Percentiles rank a stretch among this genome's conserved stretches.
These are phyloP conservation scores for Choloepus didactylus DNA, from an alignment of 2,797 vertebrate genomes.

Conservation along the genomic window DNA sequence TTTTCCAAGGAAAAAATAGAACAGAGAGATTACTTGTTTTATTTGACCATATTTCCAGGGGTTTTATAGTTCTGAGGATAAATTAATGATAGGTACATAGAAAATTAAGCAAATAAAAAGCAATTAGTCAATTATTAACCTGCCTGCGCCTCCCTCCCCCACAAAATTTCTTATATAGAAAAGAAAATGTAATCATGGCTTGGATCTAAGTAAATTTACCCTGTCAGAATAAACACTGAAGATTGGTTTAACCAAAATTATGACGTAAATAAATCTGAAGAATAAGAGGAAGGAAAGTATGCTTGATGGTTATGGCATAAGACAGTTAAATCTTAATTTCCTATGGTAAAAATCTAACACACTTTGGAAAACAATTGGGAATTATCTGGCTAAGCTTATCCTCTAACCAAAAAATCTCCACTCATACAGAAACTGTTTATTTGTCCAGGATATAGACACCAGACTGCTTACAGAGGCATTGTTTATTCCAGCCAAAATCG, in stretches of 20 bases:
- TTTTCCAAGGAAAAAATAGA: background rate
- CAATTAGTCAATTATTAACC: background rate
- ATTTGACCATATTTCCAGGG: background rate
- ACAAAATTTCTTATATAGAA: background rate
- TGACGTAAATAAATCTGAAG: background rate
- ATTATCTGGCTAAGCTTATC: background rate
- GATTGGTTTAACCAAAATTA: background rate
- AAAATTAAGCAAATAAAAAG: constrained; percentile 47
- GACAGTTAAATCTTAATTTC: background rate
- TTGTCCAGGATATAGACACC: background rate
- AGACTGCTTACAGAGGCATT: background rate
- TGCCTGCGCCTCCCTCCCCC: background rate
- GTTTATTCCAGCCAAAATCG: background rate
- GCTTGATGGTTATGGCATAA: background rate
- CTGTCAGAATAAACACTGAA: constrained; percentile 25
- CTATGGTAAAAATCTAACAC: background rate
- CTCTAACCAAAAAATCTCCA: background rate
- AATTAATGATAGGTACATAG: background rate
- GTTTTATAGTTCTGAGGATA: background rate
- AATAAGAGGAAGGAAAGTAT: background rate
- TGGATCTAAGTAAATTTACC: background rate
- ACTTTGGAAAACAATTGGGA: constrained; percentile 20
- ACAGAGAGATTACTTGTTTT: background rate
- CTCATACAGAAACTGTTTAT: background rate
- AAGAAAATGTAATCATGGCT: background rate